Evolutionary conservation across 2,113 vertebrate genomes (phyloP).

Genomic region (Misgurnus mizolepis): DNA sequence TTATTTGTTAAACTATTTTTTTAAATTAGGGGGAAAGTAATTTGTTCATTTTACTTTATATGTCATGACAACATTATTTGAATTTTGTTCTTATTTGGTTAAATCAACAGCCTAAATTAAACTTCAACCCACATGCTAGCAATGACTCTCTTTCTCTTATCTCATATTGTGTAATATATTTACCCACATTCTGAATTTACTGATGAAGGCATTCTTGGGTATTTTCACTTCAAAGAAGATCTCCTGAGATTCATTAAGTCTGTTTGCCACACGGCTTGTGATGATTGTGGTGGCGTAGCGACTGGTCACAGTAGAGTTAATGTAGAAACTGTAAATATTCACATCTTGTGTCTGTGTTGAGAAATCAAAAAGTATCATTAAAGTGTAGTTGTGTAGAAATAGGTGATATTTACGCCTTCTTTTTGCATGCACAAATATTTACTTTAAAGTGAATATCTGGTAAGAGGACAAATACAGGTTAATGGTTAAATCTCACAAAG

Average conservation of each 20-base stretch:
- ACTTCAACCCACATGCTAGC: background rate
- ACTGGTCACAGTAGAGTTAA: slow-evolving; percentile 85
- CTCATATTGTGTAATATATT: background rate
- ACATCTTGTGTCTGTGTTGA: slow-evolving; percentile 64
- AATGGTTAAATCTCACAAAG: too few species aligned
- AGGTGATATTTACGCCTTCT: background rate
- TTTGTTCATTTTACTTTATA: too few species aligned
- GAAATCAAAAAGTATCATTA: slow-evolving; percentile 32
- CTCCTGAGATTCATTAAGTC: slow-evolving; percentile 77
- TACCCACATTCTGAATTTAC: slow-evolving; percentile 91
- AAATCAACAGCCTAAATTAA: background rate
- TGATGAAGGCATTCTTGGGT: slow-evolving; percentile 95
- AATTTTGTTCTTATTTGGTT: too few species aligned
- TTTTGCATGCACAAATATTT: background rate
- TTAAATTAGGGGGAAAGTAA: too few species aligned
- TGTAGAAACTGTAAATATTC: slow-evolving; percentile 86
- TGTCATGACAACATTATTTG: background rate
- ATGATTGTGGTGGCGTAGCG: slow-evolving; percentile 90
- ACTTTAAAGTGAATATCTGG: background rate
- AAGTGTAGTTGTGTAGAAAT: background rate
- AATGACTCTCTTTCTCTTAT: background rate
- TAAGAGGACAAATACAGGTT: too few species aligned
- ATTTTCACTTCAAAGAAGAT: slow-evolving; percentile 89
- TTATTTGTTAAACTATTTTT: background rate
- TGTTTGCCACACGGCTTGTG: slow-evolving; percentile 87